phyloP scores from a whole-genome alignment of 2,888 invertebrate species.

The Drosophila mulleri region DNA sequence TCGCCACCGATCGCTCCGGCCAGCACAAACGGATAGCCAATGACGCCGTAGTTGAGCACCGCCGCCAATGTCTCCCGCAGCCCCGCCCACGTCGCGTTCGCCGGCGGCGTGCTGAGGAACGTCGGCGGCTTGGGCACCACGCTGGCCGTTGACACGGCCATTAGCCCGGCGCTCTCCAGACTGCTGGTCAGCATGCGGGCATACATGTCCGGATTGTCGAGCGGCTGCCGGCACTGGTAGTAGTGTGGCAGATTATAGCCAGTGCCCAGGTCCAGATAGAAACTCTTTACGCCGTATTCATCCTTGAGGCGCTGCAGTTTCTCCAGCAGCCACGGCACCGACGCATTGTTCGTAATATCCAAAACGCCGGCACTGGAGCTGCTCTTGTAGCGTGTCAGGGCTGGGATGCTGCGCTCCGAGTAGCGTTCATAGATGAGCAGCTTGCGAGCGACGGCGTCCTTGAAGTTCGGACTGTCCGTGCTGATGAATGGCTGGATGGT shows the following conservation, averaged over 20 bases:
- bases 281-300: slow-evolving; percentile 93
- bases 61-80: slow-evolving; percentile 93
- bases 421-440: slow-evolving; percentile 92
- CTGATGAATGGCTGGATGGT: slow-evolving; percentile 96
- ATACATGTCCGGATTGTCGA: slow-evolving; percentile 93
- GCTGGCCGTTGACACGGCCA: slow-evolving; percentile 94
- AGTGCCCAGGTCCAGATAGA: slow-evolving; percentile 92
- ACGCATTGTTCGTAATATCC: slow-evolving; percentile 93
- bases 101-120: slow-evolving; percentile 93
- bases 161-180: slow-evolving; percentile 86
- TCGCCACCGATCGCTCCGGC: slow-evolving; percentile 98
- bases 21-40: slow-evolving; percentile 96
- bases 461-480: slow-evolving; percentile 93
- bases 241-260: slow-evolving; percentile 95
- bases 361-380: slow-evolving; percentile 92
- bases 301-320: slow-evolving; percentile 90
- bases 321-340: slow-evolving; percentile 91
- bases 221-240: slow-evolving; percentile 90
- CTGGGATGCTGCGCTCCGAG: slow-evolving; percentile 92
- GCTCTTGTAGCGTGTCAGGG: slow-evolving; percentile 92
- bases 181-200: slow-evolving; percentile 88
- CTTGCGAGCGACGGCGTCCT: slow-evolving; percentile 90
- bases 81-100: slow-evolving; percentile 95
- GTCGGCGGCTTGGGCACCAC: slow-evolving; percentile 93
- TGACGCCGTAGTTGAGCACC: slow-evolving; percentile 93